These are phyloP conservation scores for Pristiophorus japonicus DNA, from an alignment of 2,113 vertebrate genomes.

Conservation along the genomic window DNA sequence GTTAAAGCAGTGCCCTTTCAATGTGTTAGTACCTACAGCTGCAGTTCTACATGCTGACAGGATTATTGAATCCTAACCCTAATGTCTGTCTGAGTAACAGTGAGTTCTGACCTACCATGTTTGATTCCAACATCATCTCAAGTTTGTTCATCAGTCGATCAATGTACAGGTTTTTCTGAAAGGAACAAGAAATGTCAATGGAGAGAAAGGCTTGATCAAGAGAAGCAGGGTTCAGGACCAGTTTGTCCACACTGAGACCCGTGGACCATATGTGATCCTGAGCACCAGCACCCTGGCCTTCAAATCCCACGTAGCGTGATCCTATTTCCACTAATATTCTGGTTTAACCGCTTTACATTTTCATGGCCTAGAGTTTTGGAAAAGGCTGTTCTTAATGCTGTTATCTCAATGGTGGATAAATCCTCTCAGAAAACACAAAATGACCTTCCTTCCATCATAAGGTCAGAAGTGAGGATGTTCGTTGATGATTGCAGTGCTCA, in stretches of 20 bases:
- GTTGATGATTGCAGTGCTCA: no score
- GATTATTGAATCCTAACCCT: not conserved
- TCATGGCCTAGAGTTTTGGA: not conserved
- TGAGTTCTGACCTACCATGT: not conserved
- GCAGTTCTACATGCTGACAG: not conserved
- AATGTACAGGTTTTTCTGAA: slow-evolving; percentile 27
- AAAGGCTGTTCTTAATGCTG: not conserved
- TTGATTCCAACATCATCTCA: slow-evolving; percentile 17
- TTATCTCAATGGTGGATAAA: no score
- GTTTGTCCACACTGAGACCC: not conserved
- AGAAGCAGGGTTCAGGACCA: not conserved
- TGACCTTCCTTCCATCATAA: no score
- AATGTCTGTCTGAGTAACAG: not conserved
- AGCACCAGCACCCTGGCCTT: not conserved
- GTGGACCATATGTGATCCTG: not conserved
- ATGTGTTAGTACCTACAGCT: not conserved
- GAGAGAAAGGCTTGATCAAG: not conserved
- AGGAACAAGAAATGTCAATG: not conserved
- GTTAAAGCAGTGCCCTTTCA: not conserved
- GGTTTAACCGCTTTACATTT: not conserved
- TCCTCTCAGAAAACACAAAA: no score
- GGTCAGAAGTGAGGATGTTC: no score
- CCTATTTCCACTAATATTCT: no score
- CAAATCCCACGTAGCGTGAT: not conserved
- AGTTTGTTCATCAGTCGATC: slow-evolving; percentile 4